Percentiles rank a stretch among this genome's conserved stretches.
These are phyloP conservation scores for Globodera ellingtonae DNA, from an alignment of 1,140 invertebrate genomes.

Conservation along the genomic window DNA sequence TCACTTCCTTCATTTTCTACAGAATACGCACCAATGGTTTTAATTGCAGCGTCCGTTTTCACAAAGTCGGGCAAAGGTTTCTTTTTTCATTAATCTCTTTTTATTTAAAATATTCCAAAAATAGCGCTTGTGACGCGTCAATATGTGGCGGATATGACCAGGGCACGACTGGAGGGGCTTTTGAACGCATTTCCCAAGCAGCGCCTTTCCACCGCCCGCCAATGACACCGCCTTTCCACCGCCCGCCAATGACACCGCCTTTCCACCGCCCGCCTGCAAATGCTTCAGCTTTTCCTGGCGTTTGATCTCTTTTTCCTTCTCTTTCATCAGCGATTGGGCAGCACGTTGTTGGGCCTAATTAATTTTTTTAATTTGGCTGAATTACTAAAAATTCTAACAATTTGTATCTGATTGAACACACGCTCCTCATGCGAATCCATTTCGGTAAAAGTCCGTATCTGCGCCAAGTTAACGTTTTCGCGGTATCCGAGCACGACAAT, in stretches of 20 bases:
- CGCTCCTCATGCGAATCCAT: constrained; percentile 99
- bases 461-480: constrained; percentile 96
- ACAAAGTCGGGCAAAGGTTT: constrained; percentile 94
- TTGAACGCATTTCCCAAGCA: constrained; percentile 96
- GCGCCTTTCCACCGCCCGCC: constrained; percentile 73
- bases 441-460: constrained; percentile 97
- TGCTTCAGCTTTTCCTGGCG: constrained; percentile 76
- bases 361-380: neutral
- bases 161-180: constrained; percentile 95
- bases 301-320: constrained; percentile 86
- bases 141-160: constrained; percentile 95
- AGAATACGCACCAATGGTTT: too few relatives aligned
- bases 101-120: constrained; percentile 37
- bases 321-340: constrained; percentile 93
- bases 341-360: constrained; percentile 90
- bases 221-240: neutral
- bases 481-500: constrained; percentile 96
- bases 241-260: too few relatives aligned
- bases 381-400: constrained; percentile 69
- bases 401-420: constrained; percentile 79
- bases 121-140: constrained; percentile 92
- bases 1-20: too few relatives aligned
- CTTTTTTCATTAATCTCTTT: constrained; percentile 47
- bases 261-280: constrained; percentile 27
- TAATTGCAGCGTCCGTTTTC: constrained; percentile 94